phyloP scores from a whole-genome alignment of 35 echinoderm and acorn worm species.

The Diadema setosum region DNA sequence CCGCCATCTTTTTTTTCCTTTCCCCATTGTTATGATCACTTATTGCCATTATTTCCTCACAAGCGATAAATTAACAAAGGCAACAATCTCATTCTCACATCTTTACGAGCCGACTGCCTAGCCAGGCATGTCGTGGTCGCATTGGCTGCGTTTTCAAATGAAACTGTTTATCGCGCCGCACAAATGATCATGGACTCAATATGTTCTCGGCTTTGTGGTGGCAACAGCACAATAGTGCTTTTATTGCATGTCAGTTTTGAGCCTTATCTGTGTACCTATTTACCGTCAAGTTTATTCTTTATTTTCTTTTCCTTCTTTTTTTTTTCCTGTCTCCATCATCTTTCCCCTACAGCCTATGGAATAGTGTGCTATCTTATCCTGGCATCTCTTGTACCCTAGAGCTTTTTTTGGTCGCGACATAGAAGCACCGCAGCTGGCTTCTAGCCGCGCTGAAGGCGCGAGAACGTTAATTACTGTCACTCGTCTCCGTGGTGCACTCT shows the following conservation, averaged over 20 bases:
- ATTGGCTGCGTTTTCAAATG: background rate
- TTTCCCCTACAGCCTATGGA: background rate
- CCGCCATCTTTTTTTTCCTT: background rate
- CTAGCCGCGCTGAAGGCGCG: background rate
- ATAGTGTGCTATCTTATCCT: background rate
- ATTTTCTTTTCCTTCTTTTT: background rate
- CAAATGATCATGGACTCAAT: too few relatives aligned
- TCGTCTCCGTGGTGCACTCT: background rate
- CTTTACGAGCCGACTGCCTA: background rate
- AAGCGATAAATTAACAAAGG: conserved; percentile 7
- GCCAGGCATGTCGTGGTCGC: background rate
- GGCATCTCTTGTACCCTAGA: background rate
- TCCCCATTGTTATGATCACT: background rate
- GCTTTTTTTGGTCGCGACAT: background rate
- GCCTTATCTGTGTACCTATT: too few relatives aligned
- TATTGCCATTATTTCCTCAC: background rate
- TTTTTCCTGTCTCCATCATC: background rate
- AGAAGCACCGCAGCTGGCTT: background rate
- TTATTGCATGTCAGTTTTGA: too few relatives aligned
- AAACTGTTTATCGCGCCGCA: background rate
- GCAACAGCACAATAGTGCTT: too few relatives aligned
- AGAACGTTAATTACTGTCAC: background rate
- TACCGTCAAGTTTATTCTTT: too few relatives aligned
- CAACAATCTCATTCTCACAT: background rate
- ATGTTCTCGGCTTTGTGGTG: too few relatives aligned